phyloP scores from a whole-genome alignment of 2,113 vertebrate species.

The Megaceryle maxima region DNA sequence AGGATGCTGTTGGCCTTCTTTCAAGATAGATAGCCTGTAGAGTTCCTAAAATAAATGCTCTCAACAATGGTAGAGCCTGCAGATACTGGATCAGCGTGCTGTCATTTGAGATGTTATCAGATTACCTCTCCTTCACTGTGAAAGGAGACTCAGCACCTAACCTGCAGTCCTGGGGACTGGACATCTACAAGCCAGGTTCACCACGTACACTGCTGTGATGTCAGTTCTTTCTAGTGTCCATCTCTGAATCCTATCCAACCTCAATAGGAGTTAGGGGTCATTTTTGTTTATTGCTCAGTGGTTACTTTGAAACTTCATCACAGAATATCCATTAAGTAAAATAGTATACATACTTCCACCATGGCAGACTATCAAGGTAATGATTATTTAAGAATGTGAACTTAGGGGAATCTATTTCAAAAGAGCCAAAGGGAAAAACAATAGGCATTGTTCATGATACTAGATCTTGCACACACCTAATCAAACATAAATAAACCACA shows the following conservation, averaged over 20 bases:
- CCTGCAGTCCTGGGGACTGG: background rate
- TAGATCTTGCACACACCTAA: background rate
- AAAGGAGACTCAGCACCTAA: background rate
- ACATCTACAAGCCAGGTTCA: background rate
- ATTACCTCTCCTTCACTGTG: background rate
- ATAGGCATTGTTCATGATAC: background rate
- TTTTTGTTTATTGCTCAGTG: background rate
- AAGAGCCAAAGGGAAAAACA: background rate
- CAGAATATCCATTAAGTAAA: background rate
- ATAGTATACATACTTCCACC: background rate
- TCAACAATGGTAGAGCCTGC: rapidly evolving
- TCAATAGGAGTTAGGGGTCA: background rate
- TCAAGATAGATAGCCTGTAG: background rate
- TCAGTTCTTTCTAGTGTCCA: background rate
- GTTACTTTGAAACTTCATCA: background rate
- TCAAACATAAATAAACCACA: background rate
- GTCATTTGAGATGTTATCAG: background rate
- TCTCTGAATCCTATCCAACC: background rate
- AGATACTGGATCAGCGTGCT: background rate
- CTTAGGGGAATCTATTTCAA: background rate
- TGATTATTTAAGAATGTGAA: background rate
- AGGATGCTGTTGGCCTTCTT: too few relatives aligned
- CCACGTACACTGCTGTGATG: background rate
- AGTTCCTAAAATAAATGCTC: background rate
- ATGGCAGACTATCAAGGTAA: background rate